Evolutionary conservation across 2,888 invertebrate genomes (phyloP), one percentile per base, ranked within the genome.

Genomic region (Drosophila ustulata): DNA sequence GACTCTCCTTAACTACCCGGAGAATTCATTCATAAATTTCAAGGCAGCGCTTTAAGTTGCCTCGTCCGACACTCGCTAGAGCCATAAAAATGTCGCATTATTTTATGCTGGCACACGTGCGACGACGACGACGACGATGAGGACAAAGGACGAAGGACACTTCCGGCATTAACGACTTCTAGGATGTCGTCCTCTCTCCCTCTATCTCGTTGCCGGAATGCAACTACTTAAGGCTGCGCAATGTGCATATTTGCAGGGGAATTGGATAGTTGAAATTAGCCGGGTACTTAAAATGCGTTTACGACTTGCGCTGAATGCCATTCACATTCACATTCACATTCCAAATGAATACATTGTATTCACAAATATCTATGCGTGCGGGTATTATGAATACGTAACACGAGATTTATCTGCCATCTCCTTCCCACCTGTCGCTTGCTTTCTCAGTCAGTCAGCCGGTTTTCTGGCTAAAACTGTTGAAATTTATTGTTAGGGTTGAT

Each of bases 1-100:
- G 53, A 18, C 32, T 18, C 5, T 13, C 6, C 30, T 34, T 5
- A 61, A 61, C 65, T 66, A 53, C 49, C 75, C 58, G 66, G 57
- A 13, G 69, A 75, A 84, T 81, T 83, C 83, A 83, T 83, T 83
- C 83, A 83, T 83, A 88, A 83, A 88, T 83, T 82, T 69, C 62
- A 70, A 49, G 57, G 79, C 82, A 84, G 72, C 85, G 88, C 80
- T 84, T 87, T 66, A 78, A 75, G 79, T 70, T 75, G 71, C 49
- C 57, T 45, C 57, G 58, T 39, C 71, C 45, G 59, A 66, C 85
- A 83, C 83, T 86, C 83, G 80, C 69, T 61, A 58, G 71, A 84
- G 84, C 87, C 87, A 83, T 83, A 83, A 83, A 83, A 83, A 81
- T 87, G 89, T 83, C 89, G 87, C 83, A 84, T 84, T 75, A 86